Conservation (phyloP, 2,888 invertebrate genomes). For the Phrixothrix hirtus region DNA sequence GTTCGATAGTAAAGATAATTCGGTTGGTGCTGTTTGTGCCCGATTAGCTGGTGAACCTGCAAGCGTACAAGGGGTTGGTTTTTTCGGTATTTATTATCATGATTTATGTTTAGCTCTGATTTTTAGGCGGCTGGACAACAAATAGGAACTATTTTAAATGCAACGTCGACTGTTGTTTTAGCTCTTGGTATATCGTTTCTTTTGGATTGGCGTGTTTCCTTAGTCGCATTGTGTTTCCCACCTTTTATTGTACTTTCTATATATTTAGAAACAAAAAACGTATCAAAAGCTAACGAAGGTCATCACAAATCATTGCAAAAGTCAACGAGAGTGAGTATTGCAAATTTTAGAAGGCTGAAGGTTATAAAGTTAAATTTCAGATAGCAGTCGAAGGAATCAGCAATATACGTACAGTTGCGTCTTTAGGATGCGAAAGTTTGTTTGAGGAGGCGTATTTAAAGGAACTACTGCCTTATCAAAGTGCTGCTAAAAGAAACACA, state of each 20-base stretch:
- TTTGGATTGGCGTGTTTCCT: constrained; percentile 75
- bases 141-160: constrained; percentile 75
- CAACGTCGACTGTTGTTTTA: constrained; percentile 68
- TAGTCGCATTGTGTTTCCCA: constrained; percentile 75
- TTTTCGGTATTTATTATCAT: background rate
- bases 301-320: constrained; percentile 71
- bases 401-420: constrained; percentile 77
- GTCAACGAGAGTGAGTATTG: constrained; percentile 67
- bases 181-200: constrained; percentile 68
- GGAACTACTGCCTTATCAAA: constrained; percentile 64
- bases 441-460: constrained; percentile 67
- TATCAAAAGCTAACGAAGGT: constrained; percentile 66
- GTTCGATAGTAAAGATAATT: constrained; percentile 73
- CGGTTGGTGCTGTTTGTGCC: constrained; percentile 75
- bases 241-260: constrained; percentile 65
- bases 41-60: constrained; percentile 77
- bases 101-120: background rate
- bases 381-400: constrained; percentile 78
- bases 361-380: constrained; percentile 63
- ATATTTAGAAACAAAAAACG: constrained; percentile 68
- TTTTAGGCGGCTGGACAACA: constrained; percentile 77
- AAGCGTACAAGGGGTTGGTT: constrained; percentile 72
- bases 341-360: constrained; percentile 65
- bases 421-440: constrained; percentile 69
- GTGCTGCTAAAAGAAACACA: constrained; percentile 62